These are phyloP conservation scores for Lissocephala sabroskyi DNA, from an alignment of 2,888 invertebrate genomes.

Conservation along the genomic window DNA sequence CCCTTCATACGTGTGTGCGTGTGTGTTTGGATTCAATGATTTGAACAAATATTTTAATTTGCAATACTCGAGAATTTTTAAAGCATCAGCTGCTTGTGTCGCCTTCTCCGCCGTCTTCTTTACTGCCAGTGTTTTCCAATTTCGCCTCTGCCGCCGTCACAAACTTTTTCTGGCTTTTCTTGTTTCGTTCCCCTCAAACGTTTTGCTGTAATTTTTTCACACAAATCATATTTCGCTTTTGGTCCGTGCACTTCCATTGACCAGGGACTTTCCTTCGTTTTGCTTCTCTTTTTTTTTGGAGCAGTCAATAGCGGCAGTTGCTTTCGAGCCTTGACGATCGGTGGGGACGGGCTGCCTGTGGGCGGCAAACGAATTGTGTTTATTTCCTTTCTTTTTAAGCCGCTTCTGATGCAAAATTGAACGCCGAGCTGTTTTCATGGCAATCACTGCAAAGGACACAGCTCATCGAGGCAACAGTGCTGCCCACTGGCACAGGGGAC, in stretches of 20 bases:
- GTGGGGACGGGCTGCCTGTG: too few species aligned
- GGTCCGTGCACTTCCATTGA: conserved; percentile 19
- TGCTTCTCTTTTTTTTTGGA: conserved; percentile 1
- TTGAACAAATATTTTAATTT: conserved; percentile 36
- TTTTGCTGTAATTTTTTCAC: conserved; percentile 4
- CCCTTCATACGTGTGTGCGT: background rate
- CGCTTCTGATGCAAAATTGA: too few species aligned
- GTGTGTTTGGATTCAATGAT: conserved; percentile 26
- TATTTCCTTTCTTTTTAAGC: too few species aligned
- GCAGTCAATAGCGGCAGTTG: conserved; percentile 12
- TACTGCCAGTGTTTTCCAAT: conserved; percentile 16
- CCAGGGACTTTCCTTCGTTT: conserved; percentile 16
- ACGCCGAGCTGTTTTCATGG: too few species aligned
- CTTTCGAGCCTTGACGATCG: too few species aligned
- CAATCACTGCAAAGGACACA: too few species aligned
- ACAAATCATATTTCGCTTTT: conserved; percentile 22
- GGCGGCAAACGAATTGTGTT: too few species aligned
- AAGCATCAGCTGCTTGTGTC: conserved; percentile 13
- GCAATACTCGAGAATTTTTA: conserved; percentile 5
- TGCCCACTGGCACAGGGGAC: too few species aligned
- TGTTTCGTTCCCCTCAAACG: too few species aligned
- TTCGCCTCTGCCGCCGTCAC: conserved; percentile 12
- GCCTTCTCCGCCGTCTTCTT: conserved; percentile 17
- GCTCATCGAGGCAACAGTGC: too few species aligned
- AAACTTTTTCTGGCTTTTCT: background rate